Evolutionary conservation across 1,140 invertebrate species (phyloP).

Genomic region (Drosophila sturtevanti): DNA sequence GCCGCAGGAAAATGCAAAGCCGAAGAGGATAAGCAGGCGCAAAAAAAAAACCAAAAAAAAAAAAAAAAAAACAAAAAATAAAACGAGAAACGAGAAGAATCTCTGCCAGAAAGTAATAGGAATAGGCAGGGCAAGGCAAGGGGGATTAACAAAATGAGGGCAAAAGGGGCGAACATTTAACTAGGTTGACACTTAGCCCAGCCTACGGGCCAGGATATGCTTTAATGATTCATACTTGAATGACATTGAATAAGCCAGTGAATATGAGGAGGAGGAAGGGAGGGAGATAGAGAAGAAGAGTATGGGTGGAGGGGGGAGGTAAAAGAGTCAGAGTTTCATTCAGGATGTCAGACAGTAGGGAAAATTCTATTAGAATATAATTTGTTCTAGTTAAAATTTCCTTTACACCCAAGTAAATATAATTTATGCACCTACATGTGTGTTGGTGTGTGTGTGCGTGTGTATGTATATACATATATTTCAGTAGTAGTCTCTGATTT

Average conservation of each 20-base stretch:
- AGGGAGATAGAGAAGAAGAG: too few species aligned
- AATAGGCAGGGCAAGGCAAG: neutral
- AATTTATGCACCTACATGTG: neutral
- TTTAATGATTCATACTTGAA: conserved; percentile 25
- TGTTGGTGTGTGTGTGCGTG: neutral
- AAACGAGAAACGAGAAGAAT: too few species aligned
- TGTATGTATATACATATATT: neutral
- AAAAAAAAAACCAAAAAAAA: neutral
- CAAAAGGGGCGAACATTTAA: conserved; percentile 43
- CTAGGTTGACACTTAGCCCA: conserved; percentile 47
- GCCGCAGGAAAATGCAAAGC: conserved; percentile 1
- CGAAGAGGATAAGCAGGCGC: neutral
- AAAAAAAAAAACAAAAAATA: conserved; percentile 7
- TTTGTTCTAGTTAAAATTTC: neutral
- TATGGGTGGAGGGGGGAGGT: too few species aligned
- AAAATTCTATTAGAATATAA: neutral
- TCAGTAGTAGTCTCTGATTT: neutral
- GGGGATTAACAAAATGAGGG: neutral
- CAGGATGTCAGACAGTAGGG: too few species aligned
- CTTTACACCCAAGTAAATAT: neutral
- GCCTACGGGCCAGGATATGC: conserved; percentile 27
- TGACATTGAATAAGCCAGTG: conserved; percentile 2
- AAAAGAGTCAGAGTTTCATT: neutral
- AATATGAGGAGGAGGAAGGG: too few species aligned
- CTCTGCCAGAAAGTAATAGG: too few species aligned